Base-by-base conservation (phyloP, 2,888 invertebrate genomes). In the Temnothorax ravouxi region DNA sequence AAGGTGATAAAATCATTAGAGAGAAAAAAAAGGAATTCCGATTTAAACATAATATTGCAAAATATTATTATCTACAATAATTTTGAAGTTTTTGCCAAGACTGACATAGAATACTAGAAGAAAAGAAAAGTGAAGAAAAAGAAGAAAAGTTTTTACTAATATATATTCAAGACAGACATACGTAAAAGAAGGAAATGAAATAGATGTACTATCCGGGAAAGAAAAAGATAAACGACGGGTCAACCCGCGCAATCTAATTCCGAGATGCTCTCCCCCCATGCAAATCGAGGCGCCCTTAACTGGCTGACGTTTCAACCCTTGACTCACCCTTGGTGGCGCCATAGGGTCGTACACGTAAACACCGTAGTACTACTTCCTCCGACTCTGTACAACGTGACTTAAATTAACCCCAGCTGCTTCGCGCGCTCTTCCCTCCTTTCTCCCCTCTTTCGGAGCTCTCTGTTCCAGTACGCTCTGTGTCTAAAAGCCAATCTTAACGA, bases 161-260 rank as follows among this genome's bases (percentile, higher is more conserved):
- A 25, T 25, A 25, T 25, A 1, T 25, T 25, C 25, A 25, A 25
- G 25, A 25, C 25, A 25, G 25, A 25, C 25, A 25, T 25, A 25
- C 25, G 25, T 25, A 25, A 25, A 25, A 25, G 25, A 25, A 25
- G 25, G 25, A 25, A 25, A 25, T 25, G 25, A 25, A 25, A 25
- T 29, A 90, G 83, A 85, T 64, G 84, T 59, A 61, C 84, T 82
- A 66, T 38, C 81, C 59, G 81, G 66, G 77, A 75, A 87, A 87
- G 89, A 88, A 89, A 89, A 87, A 90, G 88, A 89, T 85, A 86
- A 89, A 89, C 89, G 89, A 72, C 61, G 85, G 88, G 89, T 88
- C 88, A 91, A 89, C 90, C 86, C 79, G 87, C 85, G 90, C 91
- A 85, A 92, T 92, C 92, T 88, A 91, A 91, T 91, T 92, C 85